Percentiles rank a stretch among this genome's conserved stretches.
Conservation (phyloP, 2,113 vertebrate genomes). For the Prunella himalayana region DNA sequence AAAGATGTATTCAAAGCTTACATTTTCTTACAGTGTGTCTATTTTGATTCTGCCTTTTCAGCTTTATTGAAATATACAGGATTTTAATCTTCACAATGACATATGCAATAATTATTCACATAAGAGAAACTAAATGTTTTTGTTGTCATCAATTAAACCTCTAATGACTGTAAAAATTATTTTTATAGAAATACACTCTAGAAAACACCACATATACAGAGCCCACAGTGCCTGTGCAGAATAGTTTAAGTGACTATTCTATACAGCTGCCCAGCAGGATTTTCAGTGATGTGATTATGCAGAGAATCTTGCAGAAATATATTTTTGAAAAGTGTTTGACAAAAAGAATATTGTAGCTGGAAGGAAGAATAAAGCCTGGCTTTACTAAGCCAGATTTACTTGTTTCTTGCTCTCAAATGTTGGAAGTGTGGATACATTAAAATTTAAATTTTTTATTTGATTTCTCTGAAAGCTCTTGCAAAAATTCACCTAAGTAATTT, state of each 20-base stretch:
- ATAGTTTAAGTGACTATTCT: not conserved
- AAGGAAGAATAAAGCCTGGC: not conserved
- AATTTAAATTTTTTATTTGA: not conserved
- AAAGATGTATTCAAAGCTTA: slow-evolving; percentile 21
- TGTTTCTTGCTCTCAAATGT: not conserved
- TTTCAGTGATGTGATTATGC: not conserved
- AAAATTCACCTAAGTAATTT: not conserved
- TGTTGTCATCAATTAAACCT: not conserved
- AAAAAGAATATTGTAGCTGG: not conserved
- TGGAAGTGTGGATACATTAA: not conserved
- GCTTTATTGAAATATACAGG: not conserved
- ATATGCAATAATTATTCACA: not conserved
- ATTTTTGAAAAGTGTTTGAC: not conserved
- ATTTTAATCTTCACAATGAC: not conserved
- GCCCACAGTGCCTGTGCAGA: not conserved
- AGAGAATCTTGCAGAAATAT: not conserved
- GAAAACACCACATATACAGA: not conserved
- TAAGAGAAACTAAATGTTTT: not conserved
- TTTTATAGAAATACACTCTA: not conserved
- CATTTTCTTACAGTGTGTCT: not conserved
- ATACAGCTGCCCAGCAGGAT: not conserved
- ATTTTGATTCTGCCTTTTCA: slow-evolving; percentile 36
- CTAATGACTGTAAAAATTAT: not conserved
- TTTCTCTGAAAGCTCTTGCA: not conserved
- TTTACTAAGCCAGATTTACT: not conserved